These are phyloP conservation scores for Prochilodus magdalenae DNA, from an alignment of 2,113 vertebrate species.

Conservation along the genomic window DNA sequence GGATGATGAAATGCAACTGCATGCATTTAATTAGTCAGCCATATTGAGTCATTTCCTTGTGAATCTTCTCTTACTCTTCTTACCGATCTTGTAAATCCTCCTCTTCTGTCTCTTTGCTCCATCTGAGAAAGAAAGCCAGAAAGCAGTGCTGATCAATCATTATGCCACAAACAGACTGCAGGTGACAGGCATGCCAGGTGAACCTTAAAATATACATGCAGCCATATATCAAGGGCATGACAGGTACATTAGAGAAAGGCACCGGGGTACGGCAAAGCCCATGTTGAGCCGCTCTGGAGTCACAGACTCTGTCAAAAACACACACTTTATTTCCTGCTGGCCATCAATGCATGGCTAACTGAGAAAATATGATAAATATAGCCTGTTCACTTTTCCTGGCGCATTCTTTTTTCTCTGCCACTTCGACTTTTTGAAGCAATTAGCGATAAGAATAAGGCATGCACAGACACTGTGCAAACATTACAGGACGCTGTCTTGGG, in stretches of 20 bases:
- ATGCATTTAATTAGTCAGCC: slow-evolving; percentile 11
- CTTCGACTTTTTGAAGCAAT: not conserved
- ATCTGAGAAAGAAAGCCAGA: slow-evolving; percentile 47
- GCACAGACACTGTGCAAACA: not conserved
- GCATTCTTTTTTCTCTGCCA: no score
- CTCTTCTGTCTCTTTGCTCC: slow-evolving; percentile 26
- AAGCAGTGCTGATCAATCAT: slow-evolving; percentile 72
- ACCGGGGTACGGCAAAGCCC: slow-evolving; percentile 51
- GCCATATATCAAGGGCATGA: slow-evolving; percentile 73
- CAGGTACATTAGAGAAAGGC: slow-evolving; percentile 72
- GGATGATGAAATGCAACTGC: not conserved
- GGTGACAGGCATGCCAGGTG: slow-evolving; percentile 73
- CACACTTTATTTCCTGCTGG: slow-evolving; percentile 63
- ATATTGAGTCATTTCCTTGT: slow-evolving; percentile 15
- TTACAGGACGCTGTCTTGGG: not conserved
- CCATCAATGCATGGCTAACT: slow-evolving; percentile 50
- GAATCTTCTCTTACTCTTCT: slow-evolving; percentile 19
- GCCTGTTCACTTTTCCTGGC: not conserved
- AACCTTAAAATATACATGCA: slow-evolving; percentile 78
- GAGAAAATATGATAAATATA: slow-evolving; percentile 63
- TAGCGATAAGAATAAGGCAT: not conserved
- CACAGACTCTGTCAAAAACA: slow-evolving; percentile 58
- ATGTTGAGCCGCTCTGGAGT: slow-evolving; percentile 57
- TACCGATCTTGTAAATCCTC: slow-evolving; percentile 25
- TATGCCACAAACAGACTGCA: slow-evolving; percentile 66